Conservation (phyloP, 2,113 vertebrate genomes). For the Misgurnus mizolepis region DNA sequence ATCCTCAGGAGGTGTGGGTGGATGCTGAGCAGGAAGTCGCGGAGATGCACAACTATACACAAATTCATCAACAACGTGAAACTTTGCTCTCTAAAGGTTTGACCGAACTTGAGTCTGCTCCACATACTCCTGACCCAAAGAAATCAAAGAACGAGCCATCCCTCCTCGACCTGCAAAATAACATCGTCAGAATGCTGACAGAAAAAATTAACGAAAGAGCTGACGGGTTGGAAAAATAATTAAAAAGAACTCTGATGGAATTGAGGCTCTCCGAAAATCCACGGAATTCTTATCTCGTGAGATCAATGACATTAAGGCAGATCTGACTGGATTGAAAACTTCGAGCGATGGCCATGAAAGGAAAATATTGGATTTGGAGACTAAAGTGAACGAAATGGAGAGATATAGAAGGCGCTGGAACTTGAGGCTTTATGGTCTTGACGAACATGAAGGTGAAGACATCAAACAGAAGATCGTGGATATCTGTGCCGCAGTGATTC, state of each 20-base stretch:
- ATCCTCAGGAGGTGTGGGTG: background rate
- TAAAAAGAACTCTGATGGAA: background rate
- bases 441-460: background rate
- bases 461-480: background rate
- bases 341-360: background rate
- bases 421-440: background rate
- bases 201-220: background rate
- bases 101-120: background rate
- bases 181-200: background rate
- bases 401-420: background rate
- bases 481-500: background rate
- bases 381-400: background rate
- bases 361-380: background rate
- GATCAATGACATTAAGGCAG: background rate
- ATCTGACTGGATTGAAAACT: background rate
- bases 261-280: background rate
- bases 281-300: background rate
- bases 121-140: background rate
- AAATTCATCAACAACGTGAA: background rate
- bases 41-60: background rate
- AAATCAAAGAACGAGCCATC: background rate
- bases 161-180: background rate
- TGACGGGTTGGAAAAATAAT: background rate
- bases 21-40: background rate
- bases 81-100: background rate